A percentile compares a stretch with the other conserved stretches of the same genome.
Evolutionary conservation across 1,140 invertebrate species (phyloP).

Genomic region (Cotesia typhae): DNA sequence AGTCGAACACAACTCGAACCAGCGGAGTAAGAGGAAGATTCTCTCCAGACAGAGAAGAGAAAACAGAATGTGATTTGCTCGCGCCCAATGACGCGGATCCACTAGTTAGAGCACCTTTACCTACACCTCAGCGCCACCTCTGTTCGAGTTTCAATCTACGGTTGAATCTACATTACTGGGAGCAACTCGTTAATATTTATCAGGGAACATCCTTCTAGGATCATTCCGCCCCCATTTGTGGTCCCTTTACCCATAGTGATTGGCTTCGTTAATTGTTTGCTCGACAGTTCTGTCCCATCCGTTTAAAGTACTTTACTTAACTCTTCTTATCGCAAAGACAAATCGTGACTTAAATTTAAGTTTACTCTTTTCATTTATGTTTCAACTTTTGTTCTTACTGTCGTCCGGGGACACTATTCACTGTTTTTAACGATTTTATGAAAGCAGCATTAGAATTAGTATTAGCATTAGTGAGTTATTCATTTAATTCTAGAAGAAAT

Average conservation of each 20-base stretch:
- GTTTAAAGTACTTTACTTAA: slow-evolving; percentile 26
- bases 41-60: background rate
- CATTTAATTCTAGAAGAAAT: no score
- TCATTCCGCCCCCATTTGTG: slow-evolving; percentile 33
- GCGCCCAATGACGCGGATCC: slow-evolving; percentile 35
- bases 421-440: no score
- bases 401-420: no score
- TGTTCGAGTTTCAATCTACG: background rate
- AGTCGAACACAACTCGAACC: slow-evolving; percentile 15
- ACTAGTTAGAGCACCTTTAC: background rate
- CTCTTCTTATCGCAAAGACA: slow-evolving; percentile 21
- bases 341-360: slow-evolving; percentile 5
- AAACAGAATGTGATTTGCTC: slow-evolving; percentile 37
- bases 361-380: background rate
- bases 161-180: no score
- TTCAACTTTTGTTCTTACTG: no score
- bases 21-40: background rate
- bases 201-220: slow-evolving; percentile 28
- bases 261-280: slow-evolving; percentile 37
- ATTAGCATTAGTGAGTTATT: no score
- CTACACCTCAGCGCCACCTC: background rate
- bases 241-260: slow-evolving; percentile 35
- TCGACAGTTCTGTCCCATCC: slow-evolving; percentile 13
- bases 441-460: no score
- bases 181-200: slow-evolving; percentile 38